Conservation (phyloP, 2,888 invertebrate genomes). For the Athalia cordata region DNA sequence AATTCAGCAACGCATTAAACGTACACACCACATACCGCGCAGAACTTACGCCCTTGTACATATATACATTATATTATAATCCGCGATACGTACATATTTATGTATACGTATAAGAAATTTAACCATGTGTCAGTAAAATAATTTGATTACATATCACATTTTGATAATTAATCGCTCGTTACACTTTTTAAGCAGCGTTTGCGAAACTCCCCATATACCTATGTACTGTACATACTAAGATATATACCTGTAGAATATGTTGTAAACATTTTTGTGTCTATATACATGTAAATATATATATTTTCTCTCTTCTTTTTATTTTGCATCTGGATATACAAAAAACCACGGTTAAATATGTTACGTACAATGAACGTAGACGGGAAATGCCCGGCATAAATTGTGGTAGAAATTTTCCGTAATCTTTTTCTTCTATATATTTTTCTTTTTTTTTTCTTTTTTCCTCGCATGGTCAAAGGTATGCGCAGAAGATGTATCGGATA, state of each 20-base stretch:
- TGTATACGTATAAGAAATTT: not conserved
- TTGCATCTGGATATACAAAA: too few species aligned
- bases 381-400: too few species aligned
- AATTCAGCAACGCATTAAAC: not conserved
- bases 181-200: conserved; percentile 3
- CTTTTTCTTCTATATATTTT: too few species aligned
- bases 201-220: not conserved
- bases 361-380: too few species aligned
- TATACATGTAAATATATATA: conserved; percentile 1
- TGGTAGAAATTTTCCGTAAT: too few species aligned
- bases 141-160: conserved; percentile 51
- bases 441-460: too few species aligned
- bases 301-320: not conserved
- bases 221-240: not conserved
- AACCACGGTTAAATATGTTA: too few species aligned
- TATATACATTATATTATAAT: not conserved
- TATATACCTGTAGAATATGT: not conserved
- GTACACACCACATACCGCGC: too few species aligned
- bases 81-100: not conserved
- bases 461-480: too few species aligned
- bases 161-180: conserved; percentile 49
- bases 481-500: not conserved
- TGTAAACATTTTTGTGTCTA: not conserved
- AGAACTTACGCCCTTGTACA: not conserved
- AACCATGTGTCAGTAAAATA: conserved; percentile 26